Percentiles rank a stretch among this genome's conserved stretches.
Evolutionary conservation across 64 coral and sea anemone species (phyloP).

Genomic region (Hydrozoanthus tunicans): DNA sequence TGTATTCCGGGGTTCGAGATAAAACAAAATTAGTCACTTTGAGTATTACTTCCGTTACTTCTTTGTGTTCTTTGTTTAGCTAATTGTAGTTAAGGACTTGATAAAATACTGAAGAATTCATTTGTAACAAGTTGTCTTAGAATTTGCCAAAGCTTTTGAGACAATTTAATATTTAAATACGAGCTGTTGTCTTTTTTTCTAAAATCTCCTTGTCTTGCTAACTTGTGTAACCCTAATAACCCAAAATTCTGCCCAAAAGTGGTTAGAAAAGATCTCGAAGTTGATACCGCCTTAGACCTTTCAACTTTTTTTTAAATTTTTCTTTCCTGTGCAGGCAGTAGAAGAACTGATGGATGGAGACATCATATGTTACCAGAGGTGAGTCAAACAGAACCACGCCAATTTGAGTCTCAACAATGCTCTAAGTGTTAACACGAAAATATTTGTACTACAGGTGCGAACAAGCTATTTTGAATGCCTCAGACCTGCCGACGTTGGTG

Average conservation of each 20-base stretch:
- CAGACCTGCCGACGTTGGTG: constrained; percentile 38
- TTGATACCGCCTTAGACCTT: neutral
- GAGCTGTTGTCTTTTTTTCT: too few species aligned
- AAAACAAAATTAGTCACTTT: too few species aligned
- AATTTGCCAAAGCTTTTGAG: too few species aligned
- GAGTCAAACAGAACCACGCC: neutral
- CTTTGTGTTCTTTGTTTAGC: neutral
- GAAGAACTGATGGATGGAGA: constrained; percentile 55
- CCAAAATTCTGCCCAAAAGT: neutral
- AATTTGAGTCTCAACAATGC: neutral
- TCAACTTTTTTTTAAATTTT: neutral
- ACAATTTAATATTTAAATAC: too few species aligned
- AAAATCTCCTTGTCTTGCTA: too few species aligned
- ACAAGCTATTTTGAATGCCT: constrained; percentile 9
- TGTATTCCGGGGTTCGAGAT: too few species aligned
- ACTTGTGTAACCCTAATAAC: too few species aligned
- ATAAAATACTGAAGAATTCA: too few species aligned
- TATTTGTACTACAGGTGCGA: neutral
- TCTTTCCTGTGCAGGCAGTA: constrained; percentile 14
- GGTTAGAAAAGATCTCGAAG: neutral
- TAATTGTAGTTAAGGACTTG: too few species aligned
- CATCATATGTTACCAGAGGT: constrained; percentile 48
- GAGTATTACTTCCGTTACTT: too few species aligned
- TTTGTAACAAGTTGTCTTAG: too few species aligned
- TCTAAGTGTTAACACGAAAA: neutral